phyloP scores from a whole-genome alignment of 1,140 invertebrate species.

The Lethrus apterus region DNA sequence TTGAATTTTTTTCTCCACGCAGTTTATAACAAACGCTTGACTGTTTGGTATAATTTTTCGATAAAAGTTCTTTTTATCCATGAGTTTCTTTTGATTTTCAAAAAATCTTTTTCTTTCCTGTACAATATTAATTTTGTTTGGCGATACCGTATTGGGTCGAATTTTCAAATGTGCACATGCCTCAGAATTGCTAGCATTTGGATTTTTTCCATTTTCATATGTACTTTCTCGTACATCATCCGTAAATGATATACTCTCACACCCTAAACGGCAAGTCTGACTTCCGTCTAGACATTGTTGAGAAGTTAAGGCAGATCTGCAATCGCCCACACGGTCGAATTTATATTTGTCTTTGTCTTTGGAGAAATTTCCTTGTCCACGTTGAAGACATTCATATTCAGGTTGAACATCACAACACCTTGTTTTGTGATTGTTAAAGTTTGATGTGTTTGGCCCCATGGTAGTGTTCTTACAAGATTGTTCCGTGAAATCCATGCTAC shows the following conservation, averaged over 20 bases:
- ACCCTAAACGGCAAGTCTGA: background rate
- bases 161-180: no score
- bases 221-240: background rate
- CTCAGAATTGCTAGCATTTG: background rate
- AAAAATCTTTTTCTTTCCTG: background rate
- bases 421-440: background rate
- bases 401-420: no score
- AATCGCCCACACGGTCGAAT: background rate
- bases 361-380: background rate
- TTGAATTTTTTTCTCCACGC: no score
- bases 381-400: no score
- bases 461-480: no score
- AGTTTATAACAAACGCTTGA: conserved; percentile 1
- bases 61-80: background rate
- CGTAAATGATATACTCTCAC: background rate
- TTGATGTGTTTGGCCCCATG: no score
- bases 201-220: background rate
- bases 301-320: no score
- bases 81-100: background rate
- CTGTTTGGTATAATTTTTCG: conserved; percentile 1
- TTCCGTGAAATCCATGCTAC: conserved; percentile 5
- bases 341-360: background rate
- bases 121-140: background rate
- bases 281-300: background rate
- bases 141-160: background rate